Percentiles rank a stretch among this genome's conserved stretches.
Evolutionary conservation across 2,113 vertebrate genomes (phyloP).

Genomic region (Capreolus pygargus): DNA sequence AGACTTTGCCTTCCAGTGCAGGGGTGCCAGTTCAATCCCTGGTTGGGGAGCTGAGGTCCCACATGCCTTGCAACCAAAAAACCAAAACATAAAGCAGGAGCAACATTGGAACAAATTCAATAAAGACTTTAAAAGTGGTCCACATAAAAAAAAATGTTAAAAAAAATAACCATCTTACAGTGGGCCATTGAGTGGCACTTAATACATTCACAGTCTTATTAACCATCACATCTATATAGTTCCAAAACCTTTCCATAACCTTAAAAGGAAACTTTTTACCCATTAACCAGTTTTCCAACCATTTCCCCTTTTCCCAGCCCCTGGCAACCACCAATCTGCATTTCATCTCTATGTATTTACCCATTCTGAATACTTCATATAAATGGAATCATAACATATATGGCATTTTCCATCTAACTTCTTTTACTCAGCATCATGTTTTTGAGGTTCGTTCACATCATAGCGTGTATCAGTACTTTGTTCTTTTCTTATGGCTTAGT

Average conservation of each 20-base stretch:
- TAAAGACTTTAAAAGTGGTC: not conserved
- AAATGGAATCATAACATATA: not conserved
- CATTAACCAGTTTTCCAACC: not conserved
- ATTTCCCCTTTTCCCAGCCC: not conserved
- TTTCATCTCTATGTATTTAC: not conserved
- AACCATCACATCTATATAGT: not conserved
- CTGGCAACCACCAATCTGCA: not conserved
- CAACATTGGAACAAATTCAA: not conserved
- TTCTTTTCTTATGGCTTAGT: not conserved
- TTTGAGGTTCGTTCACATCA: not conserved
- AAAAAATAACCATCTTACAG: not conserved
- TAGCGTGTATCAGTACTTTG: not conserved
- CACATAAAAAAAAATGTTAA: not conserved
- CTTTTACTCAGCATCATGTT: not conserved
- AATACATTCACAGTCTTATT: not conserved
- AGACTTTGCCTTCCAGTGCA: not conserved
- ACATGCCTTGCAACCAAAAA: not conserved
- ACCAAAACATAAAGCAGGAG: not conserved
- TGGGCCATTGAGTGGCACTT: not conserved
- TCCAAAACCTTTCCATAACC: not conserved
- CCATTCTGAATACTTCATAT: not conserved
- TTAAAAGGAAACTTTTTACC: not conserved
- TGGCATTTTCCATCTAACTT: not conserved
- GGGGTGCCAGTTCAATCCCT: not conserved
- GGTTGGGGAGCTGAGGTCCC: not conserved